Evolutionary conservation across 2,113 vertebrate species (phyloP).

Genomic region (Phylloscopus whistleri): DNA sequence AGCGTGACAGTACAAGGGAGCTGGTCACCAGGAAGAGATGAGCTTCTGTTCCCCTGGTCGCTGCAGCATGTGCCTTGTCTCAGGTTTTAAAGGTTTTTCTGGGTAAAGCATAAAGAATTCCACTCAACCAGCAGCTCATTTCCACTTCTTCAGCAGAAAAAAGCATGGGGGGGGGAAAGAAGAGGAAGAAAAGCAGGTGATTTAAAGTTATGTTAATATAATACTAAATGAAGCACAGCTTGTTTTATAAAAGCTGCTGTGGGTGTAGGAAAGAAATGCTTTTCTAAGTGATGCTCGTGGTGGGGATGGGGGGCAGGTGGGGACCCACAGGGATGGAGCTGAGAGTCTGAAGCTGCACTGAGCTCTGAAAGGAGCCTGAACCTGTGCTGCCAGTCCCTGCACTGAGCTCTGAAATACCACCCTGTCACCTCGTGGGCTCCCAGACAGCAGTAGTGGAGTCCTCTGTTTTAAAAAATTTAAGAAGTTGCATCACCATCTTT

Average conservation of each 20-base stretch:
- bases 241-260: not conserved
- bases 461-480: not conserved
- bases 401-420: not conserved
- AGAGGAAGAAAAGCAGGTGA: not conserved
- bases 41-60: not conserved
- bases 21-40: not conserved
- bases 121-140: not conserved
- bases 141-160: constrained; percentile 1
- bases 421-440: not conserved
- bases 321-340: not conserved
- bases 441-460: fast-evolving
- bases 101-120: constrained; percentile 18
- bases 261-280: not conserved
- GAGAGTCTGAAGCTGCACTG: not conserved
- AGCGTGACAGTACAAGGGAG: not conserved
- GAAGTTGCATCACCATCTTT: not conserved
- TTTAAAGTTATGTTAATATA: not conserved
- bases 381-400: not conserved
- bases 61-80: not conserved
- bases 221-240: not conserved
- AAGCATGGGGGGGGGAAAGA: fast-evolving
- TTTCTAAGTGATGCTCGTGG: not conserved
- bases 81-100: constrained; percentile 8
- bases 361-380: not conserved
- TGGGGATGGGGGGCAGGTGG: not conserved